Conservation (phyloP, 2,888 invertebrate genomes). For the Coelinius sp. region DNA sequence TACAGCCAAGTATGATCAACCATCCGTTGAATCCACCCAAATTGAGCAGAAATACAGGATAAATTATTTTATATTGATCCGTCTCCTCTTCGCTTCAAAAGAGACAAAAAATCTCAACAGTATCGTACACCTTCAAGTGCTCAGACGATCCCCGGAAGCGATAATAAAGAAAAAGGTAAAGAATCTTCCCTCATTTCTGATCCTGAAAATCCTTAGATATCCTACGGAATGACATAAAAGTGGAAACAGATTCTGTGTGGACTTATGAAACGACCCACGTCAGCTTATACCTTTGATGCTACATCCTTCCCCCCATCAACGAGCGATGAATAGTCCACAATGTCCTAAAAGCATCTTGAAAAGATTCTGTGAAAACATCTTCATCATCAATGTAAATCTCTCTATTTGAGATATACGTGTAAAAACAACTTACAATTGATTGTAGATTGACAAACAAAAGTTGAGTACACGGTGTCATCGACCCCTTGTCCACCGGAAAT, state of each 20-base stretch:
- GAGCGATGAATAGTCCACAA: conserved; percentile 20
- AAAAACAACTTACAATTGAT: conserved; percentile 1
- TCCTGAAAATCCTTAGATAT: conserved; percentile 5
- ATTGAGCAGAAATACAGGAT: too few relatives aligned
- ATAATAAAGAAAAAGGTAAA: neutral
- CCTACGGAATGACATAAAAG: conserved; percentile 17
- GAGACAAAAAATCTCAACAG: neutral
- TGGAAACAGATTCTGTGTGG: conserved; percentile 19
- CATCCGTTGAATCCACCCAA: too few relatives aligned
- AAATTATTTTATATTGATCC: too few relatives aligned
- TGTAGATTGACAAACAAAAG: conserved; percentile 18
- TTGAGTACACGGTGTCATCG: neutral
- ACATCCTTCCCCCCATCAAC: neutral
- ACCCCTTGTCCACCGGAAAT: conserved; percentile 4
- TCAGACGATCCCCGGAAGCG: neutral
- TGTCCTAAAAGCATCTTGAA: neutral
- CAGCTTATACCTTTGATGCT: conserved; percentile 16
- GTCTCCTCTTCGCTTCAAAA: neutral
- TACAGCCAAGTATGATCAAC: too few relatives aligned
- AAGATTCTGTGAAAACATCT: neutral
- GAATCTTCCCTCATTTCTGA: neutral
- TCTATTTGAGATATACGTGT: too few relatives aligned
- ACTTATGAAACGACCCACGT: conserved; percentile 20
- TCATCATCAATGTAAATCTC: neutral
- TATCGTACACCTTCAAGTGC: neutral